phyloP scores from a whole-genome alignment of 2,888 invertebrate genomes.

The Pasiphila rectangulata region DNA sequence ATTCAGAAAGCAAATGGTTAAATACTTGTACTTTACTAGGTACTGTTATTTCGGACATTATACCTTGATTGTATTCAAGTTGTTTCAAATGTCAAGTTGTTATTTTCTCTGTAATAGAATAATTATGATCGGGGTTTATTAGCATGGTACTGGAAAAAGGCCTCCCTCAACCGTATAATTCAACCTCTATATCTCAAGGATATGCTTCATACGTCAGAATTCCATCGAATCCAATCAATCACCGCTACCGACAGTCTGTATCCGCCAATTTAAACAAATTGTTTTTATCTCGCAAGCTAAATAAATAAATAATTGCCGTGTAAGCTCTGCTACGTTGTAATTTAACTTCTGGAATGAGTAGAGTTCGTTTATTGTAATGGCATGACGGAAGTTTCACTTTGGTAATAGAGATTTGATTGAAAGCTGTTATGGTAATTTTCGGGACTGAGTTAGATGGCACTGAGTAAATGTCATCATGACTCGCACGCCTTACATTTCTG shows the following conservation, averaged over 20 bases:
- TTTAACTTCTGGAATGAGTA: slow-evolving; percentile 29
- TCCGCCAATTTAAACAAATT: slow-evolving; percentile 41
- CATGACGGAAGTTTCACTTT: slow-evolving; percentile 32
- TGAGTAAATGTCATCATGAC: too few species aligned
- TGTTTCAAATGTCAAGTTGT: too few species aligned
- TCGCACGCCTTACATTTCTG: too few species aligned
- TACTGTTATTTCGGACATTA: too few species aligned
- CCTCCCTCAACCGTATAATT: too few species aligned
- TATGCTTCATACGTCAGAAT: slow-evolving; percentile 26
- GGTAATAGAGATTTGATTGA: slow-evolving; percentile 15
- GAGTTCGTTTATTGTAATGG: slow-evolving; percentile 31
- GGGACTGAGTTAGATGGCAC: background rate
- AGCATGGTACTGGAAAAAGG: too few species aligned
- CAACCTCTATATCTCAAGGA: background rate
- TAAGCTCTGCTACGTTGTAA: slow-evolving; percentile 26
- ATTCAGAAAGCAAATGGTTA: too few species aligned
- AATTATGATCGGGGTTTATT: too few species aligned
- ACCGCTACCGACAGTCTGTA: slow-evolving; percentile 38
- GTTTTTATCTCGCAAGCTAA: slow-evolving; percentile 18
- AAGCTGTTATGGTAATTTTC: slow-evolving; percentile 13
- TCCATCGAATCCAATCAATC: slow-evolving; percentile 41
- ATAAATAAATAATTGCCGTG: slow-evolving; percentile 17
- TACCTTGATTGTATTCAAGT: too few species aligned
- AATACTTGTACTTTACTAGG: too few species aligned
- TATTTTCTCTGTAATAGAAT: too few species aligned